Conservation (phyloP, 2,113 vertebrate genomes). For the Rhynchopsitta pachyrhyncha region DNA sequence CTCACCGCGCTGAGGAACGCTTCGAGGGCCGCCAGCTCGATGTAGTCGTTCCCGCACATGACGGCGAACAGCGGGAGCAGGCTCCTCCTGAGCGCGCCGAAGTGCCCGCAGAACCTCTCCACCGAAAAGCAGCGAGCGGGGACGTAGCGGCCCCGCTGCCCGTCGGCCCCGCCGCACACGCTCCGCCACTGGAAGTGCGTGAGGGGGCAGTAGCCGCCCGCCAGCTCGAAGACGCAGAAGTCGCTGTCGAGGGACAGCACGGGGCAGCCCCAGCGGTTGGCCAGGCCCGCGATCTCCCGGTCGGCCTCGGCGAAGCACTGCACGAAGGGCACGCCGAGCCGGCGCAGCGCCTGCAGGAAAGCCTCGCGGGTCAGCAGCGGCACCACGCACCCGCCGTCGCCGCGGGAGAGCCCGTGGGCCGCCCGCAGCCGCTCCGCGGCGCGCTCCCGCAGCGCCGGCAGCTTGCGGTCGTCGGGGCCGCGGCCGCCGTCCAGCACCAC, state of each 20-base stretch:
- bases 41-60: slow-evolving; percentile 87
- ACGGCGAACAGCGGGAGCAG: slow-evolving; percentile 89
- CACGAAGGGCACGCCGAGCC: slow-evolving; percentile 79
- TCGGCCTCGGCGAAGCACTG: slow-evolving; percentile 92
- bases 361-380: slow-evolving; percentile 83
- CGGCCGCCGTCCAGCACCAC: slow-evolving; percentile 91
- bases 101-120: slow-evolving; percentile 78
- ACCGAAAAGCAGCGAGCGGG: slow-evolving; percentile 80
- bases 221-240: slow-evolving; percentile 91
- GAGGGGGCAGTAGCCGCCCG: slow-evolving; percentile 85
- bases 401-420: slow-evolving; percentile 78
- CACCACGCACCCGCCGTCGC: slow-evolving; percentile 73
- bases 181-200: slow-evolving; percentile 86
- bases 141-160: slow-evolving; percentile 72
- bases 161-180: slow-evolving; percentile 27
- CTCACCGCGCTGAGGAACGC: slow-evolving; percentile 67
- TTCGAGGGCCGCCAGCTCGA: slow-evolving; percentile 66
- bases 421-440: slow-evolving; percentile 81
- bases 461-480: slow-evolving; percentile 87
- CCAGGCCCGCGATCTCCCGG: slow-evolving; percentile 88
- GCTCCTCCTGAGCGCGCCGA: slow-evolving; percentile 69
- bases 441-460: slow-evolving; percentile 80
- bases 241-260: slow-evolving; percentile 92
- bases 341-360: slow-evolving; percentile 84
- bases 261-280: slow-evolving; percentile 88